These are phyloP conservation scores for Aegithalos caudatus DNA, from an alignment of 2,113 vertebrate genomes.

Conservation along the genomic window DNA sequence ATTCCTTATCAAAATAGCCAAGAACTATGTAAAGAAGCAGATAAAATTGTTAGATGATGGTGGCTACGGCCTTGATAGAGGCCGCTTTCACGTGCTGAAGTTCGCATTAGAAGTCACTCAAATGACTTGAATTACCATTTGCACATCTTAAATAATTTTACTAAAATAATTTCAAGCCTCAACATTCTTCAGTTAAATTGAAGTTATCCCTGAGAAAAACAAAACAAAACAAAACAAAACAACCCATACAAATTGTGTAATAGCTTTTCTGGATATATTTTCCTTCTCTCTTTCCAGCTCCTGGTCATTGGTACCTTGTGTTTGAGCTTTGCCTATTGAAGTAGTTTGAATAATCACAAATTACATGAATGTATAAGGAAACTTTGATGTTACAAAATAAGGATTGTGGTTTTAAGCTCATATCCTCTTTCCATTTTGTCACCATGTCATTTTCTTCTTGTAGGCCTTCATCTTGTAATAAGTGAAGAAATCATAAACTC, in stretches of 20 bases:
- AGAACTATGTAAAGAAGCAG: background rate
- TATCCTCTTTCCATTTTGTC: background rate
- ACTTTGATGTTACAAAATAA: background rate
- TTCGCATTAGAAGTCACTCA: background rate
- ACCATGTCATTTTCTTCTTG: accelerated
- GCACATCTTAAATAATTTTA: background rate
- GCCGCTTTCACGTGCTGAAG: background rate
- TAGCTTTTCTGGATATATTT: background rate
- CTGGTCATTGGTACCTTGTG: background rate
- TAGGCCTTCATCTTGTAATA: background rate
- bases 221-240: background rate
- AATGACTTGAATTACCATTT: background rate
- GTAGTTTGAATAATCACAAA: background rate
- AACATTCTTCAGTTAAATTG: background rate
- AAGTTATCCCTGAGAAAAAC: background rate
- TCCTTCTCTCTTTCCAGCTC: background rate
- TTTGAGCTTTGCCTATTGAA: background rate
- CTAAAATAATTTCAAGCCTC: background rate
- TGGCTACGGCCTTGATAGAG: background rate
- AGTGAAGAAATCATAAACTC: background rate
- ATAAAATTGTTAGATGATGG: background rate
- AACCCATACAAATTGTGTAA: background rate
- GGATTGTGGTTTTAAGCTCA: background rate
- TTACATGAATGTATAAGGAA: background rate
- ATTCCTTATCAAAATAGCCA: background rate